Conservation (phyloP, 2,888 invertebrate species). For the Nasonia oneida region DNA sequence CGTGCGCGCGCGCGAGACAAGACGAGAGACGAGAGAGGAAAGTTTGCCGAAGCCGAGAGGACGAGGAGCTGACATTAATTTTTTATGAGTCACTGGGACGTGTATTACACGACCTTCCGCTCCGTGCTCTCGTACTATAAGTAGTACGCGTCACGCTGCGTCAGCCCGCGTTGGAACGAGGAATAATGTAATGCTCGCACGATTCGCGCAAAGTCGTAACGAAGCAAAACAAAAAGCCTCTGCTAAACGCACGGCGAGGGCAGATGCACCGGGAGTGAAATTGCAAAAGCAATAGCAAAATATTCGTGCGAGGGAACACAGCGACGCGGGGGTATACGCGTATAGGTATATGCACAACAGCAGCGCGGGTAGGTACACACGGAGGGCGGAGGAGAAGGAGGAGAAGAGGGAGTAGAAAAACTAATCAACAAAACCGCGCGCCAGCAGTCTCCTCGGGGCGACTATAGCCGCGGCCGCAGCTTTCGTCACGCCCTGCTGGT, state of each 20-base stretch:
- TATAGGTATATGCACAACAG: not conserved
- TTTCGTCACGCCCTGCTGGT: constrained; percentile 29
- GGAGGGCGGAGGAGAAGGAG: not conserved
- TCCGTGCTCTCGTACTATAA: not conserved
- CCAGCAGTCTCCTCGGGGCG: not conserved
- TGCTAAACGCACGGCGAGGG: not conserved
- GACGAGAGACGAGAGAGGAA: constrained; percentile 1
- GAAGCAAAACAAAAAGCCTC: too few relatives aligned
- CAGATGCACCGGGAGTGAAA: constrained; percentile 14
- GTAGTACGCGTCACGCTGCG: constrained; percentile 26
- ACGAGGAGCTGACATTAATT: constrained; percentile 58
- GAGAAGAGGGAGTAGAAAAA: not conserved
- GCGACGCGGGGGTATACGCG: not conserved
- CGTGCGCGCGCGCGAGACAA: not conserved
- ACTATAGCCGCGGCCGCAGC: not conserved
- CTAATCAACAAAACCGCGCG: constrained; percentile 43
- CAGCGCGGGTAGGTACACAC: not conserved
- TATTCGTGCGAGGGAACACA: not conserved
- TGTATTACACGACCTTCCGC: not conserved
- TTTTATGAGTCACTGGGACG: constrained; percentile 57
- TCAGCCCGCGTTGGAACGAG: not conserved
- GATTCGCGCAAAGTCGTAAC: not conserved
- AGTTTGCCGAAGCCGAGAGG: constrained; percentile 40
- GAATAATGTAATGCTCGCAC: too few relatives aligned
- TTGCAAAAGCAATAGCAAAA: constrained; percentile 24